Evolutionary conservation across 2,888 invertebrate genomes (phyloP), one percentile per base, ranked within the genome.

Genomic region (Minunthozetes semirufus): DNA sequence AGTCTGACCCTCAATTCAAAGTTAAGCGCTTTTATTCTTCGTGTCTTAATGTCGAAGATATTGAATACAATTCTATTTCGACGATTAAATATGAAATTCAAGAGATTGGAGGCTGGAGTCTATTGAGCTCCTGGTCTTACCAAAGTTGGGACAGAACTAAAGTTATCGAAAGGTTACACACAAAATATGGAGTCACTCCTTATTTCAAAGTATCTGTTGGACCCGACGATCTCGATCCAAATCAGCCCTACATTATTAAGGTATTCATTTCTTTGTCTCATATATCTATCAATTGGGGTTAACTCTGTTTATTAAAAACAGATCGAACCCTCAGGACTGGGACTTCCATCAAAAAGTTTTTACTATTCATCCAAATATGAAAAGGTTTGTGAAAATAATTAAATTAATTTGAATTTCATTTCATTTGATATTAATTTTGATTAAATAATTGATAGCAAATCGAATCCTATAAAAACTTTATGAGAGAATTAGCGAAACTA

Each of bases 21-120:
- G 79, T 87, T 78, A 87, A 87, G 79, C 82, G 85, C 78, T 85
- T 88, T 78, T 88, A 87, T 81, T 85, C 86, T 75, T 86, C 87
- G 0, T 88, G 88, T 79, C 82, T 86, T 81, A 80, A 82, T 77
- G 61, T 79, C 56, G 77, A 76, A 42, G 75, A 77, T 15, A 77
- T 79, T 22, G 78, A 78, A 56, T 80, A 80, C 72, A 80, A 80
- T 80, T 83, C 84, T 13, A 81, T 85, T 48, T 85, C 86, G 76
- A 83, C 83, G 76, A 82, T 87, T 42, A 85, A 85, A 78, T 80
- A 82, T 27, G 86, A 86, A 72, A 86, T 87, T 78, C 81, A 82
- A 11, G 81, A 83, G 78, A 80, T 87, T 53, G 86, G 87, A 78
- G 80, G 80, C 17, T 80, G 80, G 79, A 78, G 79, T n/a, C 76